phyloP scores from a whole-genome alignment of 2,113 vertebrate genomes.

The Albula glossodonta region DNA sequence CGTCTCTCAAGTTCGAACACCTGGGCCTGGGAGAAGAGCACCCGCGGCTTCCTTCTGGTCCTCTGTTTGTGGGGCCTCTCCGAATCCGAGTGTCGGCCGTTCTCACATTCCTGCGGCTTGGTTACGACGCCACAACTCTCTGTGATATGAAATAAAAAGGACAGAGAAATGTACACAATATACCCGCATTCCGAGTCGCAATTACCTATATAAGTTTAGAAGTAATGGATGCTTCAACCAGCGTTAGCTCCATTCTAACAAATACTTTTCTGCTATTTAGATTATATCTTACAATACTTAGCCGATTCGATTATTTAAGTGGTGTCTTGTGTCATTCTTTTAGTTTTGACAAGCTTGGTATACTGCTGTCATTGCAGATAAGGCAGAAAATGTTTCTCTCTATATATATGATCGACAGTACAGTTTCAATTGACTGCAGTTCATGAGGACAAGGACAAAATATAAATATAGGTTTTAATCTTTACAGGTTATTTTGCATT shows the following conservation, averaged over 20 bases:
- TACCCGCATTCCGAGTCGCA: too few species aligned
- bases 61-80: conserved; percentile 82
- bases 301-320: too few species aligned
- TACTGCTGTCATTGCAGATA: not conserved
- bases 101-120: conserved; percentile 69
- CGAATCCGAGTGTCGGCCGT: conserved; percentile 64
- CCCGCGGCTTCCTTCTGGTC: conserved; percentile 85
- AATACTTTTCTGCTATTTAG: too few species aligned
- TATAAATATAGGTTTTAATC: not conserved
- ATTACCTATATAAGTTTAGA: too few species aligned
- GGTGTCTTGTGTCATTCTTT: not conserved
- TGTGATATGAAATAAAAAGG: conserved; percentile 52
- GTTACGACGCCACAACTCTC: conserved; percentile 73
- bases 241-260: too few species aligned
- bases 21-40: conserved; percentile 94
- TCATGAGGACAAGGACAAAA: not conserved
- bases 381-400: not conserved
- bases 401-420: not conserved
- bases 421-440: not conserved
- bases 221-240: too few species aligned
- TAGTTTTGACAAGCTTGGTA: not conserved
- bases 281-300: too few species aligned
- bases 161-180: not conserved
- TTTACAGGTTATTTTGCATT: not conserved
- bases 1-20: conserved; percentile 93